Evolutionary conservation across 1,140 invertebrate species (phyloP).

Genomic region (Drosophila kohkoa): DNA sequence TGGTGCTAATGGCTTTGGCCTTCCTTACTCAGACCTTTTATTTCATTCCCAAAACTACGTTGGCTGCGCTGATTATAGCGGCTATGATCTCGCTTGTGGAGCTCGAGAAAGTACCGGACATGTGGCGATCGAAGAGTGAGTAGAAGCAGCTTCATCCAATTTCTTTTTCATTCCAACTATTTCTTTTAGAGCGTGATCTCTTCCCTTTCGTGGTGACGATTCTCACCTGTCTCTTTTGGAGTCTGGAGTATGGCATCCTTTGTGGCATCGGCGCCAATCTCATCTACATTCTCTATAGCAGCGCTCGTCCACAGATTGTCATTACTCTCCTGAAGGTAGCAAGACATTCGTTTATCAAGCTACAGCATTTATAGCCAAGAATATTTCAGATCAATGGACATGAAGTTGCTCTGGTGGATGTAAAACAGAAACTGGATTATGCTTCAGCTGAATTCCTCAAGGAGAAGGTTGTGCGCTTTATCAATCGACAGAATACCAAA

Average conservation of each 20-base stretch:
- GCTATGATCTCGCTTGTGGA: conserved; percentile 94
- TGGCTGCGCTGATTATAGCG: conserved; percentile 91
- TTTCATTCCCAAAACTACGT: conserved; percentile 91
- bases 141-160: not conserved
- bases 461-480: conserved; percentile 68
- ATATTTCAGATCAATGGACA: conserved; percentile 55
- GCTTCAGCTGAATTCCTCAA: conserved; percentile 79
- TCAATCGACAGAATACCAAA: conserved; percentile 48
- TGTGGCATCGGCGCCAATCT: conserved; percentile 92
- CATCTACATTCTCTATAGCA: conserved; percentile 91
- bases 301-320: conserved; percentile 90
- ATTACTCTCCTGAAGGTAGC: conserved; percentile 87
- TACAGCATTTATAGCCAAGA: not conserved
- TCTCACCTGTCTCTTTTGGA: conserved; percentile 89
- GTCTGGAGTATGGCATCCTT: conserved; percentile 94
- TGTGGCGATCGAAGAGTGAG: conserved; percentile 94
- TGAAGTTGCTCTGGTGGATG: conserved; percentile 66
- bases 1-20: conserved; percentile 90
- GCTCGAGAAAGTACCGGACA: conserved; percentile 89
- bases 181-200: conserved; percentile 89
- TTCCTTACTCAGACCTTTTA: conserved; percentile 91
- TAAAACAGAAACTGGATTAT: conserved; percentile 78
- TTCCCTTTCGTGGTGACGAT: conserved; percentile 91
- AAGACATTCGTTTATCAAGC: not conserved
- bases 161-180: not conserved